A percentile compares a stretch with the other conserved stretches of the same genome.
Conservation (phyloP, 2,797 vertebrate species). For the Pyrocephalus nanus region DNA sequence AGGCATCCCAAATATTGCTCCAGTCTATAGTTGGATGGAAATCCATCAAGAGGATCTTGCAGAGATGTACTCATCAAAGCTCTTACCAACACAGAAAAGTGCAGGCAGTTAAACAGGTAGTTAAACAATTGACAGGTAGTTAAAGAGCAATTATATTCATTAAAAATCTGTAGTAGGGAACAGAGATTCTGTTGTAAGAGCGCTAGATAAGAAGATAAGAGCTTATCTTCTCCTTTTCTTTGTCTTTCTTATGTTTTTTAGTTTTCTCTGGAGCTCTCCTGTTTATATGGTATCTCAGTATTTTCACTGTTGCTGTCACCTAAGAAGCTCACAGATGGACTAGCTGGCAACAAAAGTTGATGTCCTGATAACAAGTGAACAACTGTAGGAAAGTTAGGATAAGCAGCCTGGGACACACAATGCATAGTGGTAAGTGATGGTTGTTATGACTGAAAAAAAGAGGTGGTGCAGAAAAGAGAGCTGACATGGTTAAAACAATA, state of each 20-base stretch:
- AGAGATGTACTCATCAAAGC: neutral
- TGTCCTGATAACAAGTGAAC: neutral
- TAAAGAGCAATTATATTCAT: neutral
- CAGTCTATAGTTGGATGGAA: neutral
- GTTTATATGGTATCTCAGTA: neutral
- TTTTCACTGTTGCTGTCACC: neutral
- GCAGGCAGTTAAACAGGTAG: neutral
- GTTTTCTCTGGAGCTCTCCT: neutral
- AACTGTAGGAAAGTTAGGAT: neutral
- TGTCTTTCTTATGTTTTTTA: neutral
- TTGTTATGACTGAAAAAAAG: neutral
- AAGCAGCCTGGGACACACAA: neutral
- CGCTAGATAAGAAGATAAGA: neutral
- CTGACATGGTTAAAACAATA: neutral
- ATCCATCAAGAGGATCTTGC: neutral
- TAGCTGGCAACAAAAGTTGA: neutral
- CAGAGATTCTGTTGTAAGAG: neutral
- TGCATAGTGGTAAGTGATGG: neutral
- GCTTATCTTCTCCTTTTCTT: neutral
- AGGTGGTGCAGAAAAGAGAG: neutral
- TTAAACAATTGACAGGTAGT: neutral
- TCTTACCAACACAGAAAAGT: neutral
- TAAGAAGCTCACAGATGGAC: neutral
- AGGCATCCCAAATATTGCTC: neutral
- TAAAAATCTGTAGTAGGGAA: neutral